A percentile compares a stretch with the other conserved stretches of the same genome.
These are phyloP conservation scores for Hydractinia echinata DNA, from an alignment of 30 jellyfish, hydroid and myxozoan species.

Conservation along the genomic window DNA sequence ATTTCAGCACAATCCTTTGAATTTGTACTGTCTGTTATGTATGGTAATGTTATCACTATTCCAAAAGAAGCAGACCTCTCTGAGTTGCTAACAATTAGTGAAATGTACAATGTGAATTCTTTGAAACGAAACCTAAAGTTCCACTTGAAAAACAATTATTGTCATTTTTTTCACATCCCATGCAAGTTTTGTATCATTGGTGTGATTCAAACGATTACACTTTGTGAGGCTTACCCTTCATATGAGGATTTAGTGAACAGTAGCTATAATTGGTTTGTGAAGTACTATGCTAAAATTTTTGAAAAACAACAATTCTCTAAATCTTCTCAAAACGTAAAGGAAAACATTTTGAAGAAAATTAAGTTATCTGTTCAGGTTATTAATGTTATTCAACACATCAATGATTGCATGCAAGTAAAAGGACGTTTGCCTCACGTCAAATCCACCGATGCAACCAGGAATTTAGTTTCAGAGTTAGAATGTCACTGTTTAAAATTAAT, in stretches of 20 bases:
- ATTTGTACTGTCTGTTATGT: background rate
- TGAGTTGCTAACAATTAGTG: slow-evolving; percentile 8
- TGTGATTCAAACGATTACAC: background rate
- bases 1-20: slow-evolving; percentile 8
- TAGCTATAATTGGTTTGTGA: slow-evolving; percentile 16
- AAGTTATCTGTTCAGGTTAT: background rate
- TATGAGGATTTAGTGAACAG: slow-evolving; percentile 4
- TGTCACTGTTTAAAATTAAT: background rate
- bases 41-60: background rate
- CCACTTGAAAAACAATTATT: slow-evolving; percentile 13
- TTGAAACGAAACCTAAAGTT: background rate
- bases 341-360: background rate
- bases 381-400: slow-evolving; percentile 5
- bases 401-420: slow-evolving; percentile 7
- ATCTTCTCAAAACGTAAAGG: slow-evolving; percentile 2
- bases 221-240: background rate
- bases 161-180: slow-evolving; percentile 27
- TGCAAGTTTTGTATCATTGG: slow-evolving; percentile 14
- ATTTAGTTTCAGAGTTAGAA: slow-evolving; percentile 7
- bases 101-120: slow-evolving; percentile 13
- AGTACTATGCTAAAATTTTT: slow-evolving; percentile 10
- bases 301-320: background rate
- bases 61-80: background rate
- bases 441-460: background rate
- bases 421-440: background rate